phyloP scores from a whole-genome alignment of 2,888 invertebrate genomes.

The Chorisops tibialis region DNA sequence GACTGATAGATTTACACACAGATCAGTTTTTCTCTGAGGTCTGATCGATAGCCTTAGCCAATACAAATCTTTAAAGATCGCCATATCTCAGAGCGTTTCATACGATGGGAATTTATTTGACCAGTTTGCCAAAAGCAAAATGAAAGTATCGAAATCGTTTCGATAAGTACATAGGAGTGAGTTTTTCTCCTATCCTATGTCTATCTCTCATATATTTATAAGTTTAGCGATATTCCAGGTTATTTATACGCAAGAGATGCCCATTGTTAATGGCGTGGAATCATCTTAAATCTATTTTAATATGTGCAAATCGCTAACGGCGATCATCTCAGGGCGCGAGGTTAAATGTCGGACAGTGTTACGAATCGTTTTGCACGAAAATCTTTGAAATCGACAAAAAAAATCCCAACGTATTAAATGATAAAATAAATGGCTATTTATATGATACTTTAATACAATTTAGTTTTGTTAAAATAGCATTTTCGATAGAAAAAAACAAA shows the following conservation, averaged over 20 bases:
- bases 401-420: background rate
- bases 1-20: slow-evolving; percentile 16
- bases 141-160: slow-evolving; percentile 16
- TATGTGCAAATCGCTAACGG: slow-evolving; percentile 20
- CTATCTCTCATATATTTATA: slow-evolving; percentile 13
- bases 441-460: background rate
- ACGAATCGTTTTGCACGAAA: slow-evolving; percentile 26
- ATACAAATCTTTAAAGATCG: background rate
- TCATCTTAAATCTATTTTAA: slow-evolving; percentile 24
- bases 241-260: background rate
- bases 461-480: background rate
- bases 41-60: too few relatives aligned
- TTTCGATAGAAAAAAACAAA: background rate
- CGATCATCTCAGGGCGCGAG: slow-evolving; percentile 24
- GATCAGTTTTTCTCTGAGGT: too few relatives aligned
- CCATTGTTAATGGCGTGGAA: slow-evolving; percentile 20
- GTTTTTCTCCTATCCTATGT: background rate
- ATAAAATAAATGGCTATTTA: background rate
- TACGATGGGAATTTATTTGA: slow-evolving; percentile 16
- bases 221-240: background rate
- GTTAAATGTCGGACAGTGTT: slow-evolving; percentile 26
- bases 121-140: slow-evolving; percentile 16
- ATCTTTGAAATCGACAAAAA: background rate
- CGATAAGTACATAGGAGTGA: slow-evolving; percentile 2
- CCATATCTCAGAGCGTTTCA: background rate